Percentiles rank a stretch among this genome's conserved stretches.
Conservation (phyloP, 2,113 vertebrate genomes). For the Amblyornis subalaris region DNA sequence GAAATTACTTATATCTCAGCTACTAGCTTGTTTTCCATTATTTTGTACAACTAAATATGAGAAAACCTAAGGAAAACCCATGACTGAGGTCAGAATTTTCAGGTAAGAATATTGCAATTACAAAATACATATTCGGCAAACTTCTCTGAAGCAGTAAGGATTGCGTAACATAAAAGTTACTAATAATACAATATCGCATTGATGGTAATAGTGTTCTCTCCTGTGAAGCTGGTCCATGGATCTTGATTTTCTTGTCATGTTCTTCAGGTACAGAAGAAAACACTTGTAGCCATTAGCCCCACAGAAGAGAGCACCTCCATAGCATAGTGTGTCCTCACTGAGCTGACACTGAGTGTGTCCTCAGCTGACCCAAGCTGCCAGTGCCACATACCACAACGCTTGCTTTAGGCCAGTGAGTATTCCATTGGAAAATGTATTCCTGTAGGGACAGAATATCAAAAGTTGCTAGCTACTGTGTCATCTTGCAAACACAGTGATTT, state of each 20-base stretch:
- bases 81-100: background rate
- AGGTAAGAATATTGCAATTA: background rate
- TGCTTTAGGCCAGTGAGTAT: background rate
- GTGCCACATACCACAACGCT: fast-evolving
- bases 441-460: background rate
- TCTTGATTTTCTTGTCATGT: background rate
- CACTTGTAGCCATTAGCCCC: background rate
- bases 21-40: background rate
- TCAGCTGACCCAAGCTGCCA: background rate
- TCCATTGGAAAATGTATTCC: background rate
- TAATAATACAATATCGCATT: background rate
- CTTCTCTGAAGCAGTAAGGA: background rate
- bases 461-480: background rate
- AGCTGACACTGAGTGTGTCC: too few species aligned
- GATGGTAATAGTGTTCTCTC: background rate
- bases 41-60: background rate
- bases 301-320: background rate
- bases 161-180: fast-evolving
- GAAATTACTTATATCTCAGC: background rate
- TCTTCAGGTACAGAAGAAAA: background rate
- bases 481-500: background rate
- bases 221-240: background rate
- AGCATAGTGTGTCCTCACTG: background rate
- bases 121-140: background rate
- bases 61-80: background rate